Base-by-base conservation (phyloP, 2,113 vertebrate species). In the Archocentrus centrarchus region DNA sequence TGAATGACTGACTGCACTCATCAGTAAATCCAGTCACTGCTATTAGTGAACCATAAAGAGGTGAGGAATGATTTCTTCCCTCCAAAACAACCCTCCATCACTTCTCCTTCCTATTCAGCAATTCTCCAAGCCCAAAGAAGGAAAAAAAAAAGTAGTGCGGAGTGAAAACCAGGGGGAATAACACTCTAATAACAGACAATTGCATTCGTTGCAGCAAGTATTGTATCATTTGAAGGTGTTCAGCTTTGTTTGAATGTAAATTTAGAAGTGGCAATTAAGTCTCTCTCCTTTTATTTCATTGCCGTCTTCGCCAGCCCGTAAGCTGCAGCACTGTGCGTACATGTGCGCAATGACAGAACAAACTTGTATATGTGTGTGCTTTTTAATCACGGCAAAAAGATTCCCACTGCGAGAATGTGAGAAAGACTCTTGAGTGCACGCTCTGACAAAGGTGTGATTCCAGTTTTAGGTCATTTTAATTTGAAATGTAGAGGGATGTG, bases 11-110 rank as follows among this genome's bases (percentile, higher is more conserved):
- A 60, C 50, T 77, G 76, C 47, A 13, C 63, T 82, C 76, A 87
- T 84, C 57, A 20, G 75, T 93, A 89, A 91, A 91, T 86, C 86
- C 84, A 85, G 83, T 88, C 80, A 86, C 76, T 77, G 87, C 79
- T 82, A 90, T 88, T 88, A 91, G 77, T 27, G 57, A 89, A 79
- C 62, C 79, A 70, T 85, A 83, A 81, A 73, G 55, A 53, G 76
- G n/a, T 55, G 64, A 83, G 57, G 17, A 81, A 78, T 73, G 41
- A 79, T 63, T 84, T 58, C 62, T 62, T 62, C 80, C 13, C 41
- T 70, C 24, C 39, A 53, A 80, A 84, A 59, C 61, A 75, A 77
- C 66, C 57, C 55, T 86, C 37, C 62, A 81, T 73, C 88, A 81
- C 60, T 30, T 22, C 70, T 82, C 24, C 53, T 57, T 61, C 53